Evolutionary conservation across 2,888 invertebrate genomes (phyloP).

Genomic region (Pinctada fucata): DNA sequence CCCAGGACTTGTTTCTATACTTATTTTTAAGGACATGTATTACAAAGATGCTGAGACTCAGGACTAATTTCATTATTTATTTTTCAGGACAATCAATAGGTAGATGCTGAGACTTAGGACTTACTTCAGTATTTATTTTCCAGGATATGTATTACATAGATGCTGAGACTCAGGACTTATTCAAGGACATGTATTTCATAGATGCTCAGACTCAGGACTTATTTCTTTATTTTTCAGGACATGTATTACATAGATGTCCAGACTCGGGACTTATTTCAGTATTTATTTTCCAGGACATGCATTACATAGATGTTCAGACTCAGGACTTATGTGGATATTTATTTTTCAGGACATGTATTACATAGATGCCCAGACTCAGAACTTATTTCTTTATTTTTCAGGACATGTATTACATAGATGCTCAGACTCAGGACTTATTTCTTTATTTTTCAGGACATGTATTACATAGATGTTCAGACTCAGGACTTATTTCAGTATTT

Average conservation of each 20-base stretch:
- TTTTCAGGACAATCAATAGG: constrained; percentile 37
- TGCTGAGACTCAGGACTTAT: too few species aligned
- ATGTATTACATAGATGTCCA: too few species aligned
- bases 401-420: constrained; percentile 53
- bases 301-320: constrained; percentile 60
- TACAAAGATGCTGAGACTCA: too few species aligned
- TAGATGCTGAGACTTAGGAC: constrained; percentile 29
- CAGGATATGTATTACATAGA: too few species aligned
- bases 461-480: constrained; percentile 60
- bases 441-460: constrained; percentile 38
- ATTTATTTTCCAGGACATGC: constrained; percentile 37
- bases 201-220: constrained; percentile 63
- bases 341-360: constrained; percentile 40
- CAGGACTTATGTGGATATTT: constrained; percentile 53
- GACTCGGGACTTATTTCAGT: constrained; percentile 60
- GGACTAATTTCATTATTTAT: constrained; percentile 10
- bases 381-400: too few species aligned
- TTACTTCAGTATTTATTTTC: too few species aligned
- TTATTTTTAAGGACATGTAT: background rate
- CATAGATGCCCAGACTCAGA: constrained; percentile 63
- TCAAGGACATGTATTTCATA: constrained; percentile 46
- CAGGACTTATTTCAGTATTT: constrained; percentile 14
- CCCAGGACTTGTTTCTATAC: background rate
- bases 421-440: constrained; percentile 61
- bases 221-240: constrained; percentile 37